Percentiles rank a stretch among this genome's conserved stretches.
These are phyloP conservation scores for Eurystomus gularis DNA, from an alignment of 2,113 vertebrate genomes.

Conservation along the genomic window DNA sequence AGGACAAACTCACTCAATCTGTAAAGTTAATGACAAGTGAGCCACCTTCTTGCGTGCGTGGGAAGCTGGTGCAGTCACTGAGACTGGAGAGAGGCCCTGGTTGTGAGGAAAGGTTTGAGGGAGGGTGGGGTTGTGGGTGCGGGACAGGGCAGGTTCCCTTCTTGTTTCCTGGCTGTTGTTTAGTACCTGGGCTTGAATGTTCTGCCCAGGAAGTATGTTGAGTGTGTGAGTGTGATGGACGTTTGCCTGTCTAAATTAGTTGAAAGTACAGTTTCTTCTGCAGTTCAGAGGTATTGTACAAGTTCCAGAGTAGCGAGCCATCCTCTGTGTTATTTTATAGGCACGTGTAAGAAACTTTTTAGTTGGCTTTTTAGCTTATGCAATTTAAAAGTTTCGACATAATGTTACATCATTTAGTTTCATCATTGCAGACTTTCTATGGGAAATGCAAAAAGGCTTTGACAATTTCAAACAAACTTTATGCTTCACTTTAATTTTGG, in stretches of 20 bases:
- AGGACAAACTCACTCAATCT: neutral
- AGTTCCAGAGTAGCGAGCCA: neutral
- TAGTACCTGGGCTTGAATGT: neutral
- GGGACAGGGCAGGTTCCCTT: neutral
- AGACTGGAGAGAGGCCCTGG: neutral
- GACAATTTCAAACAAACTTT: neutral
- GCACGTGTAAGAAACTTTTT: neutral
- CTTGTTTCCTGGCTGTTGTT: neutral
- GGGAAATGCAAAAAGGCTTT: neutral
- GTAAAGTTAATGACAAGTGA: neutral
- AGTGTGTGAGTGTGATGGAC: neutral
- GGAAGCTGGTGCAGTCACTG: neutral
- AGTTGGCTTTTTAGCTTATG: neutral
- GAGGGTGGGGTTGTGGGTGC: neutral
- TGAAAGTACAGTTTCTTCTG: neutral
- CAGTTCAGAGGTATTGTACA: neutral
- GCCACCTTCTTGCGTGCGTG: rapidly evolving
- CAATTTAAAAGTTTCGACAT: neutral
- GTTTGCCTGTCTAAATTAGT: neutral
- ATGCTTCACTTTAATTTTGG: neutral
- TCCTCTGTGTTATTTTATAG: neutral
- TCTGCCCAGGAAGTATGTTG: neutral
- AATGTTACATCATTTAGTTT: neutral
- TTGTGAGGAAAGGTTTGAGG: neutral
- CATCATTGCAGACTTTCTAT: neutral